Evolutionary conservation across 2,888 invertebrate genomes (phyloP).

Genomic region (Rosalia funebris): DNA sequence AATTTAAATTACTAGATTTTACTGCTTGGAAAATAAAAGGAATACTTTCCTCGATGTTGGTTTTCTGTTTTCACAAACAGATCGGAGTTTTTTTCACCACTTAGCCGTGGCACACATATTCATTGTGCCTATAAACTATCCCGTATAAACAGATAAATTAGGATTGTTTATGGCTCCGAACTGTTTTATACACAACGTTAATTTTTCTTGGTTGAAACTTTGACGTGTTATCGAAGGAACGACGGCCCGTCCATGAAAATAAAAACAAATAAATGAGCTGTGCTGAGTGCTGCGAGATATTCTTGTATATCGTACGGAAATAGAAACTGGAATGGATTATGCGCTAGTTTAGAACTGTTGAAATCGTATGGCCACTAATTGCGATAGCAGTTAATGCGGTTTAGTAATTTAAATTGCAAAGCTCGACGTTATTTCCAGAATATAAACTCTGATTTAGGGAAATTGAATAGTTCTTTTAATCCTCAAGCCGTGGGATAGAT

Average conservation of each 20-base stretch:
- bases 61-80: background rate
- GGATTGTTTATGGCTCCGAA: background rate
- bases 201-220: conserved; percentile 8
- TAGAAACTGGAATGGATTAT: conserved; percentile 7
- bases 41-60: no score
- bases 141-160: background rate
- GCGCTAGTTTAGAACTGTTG: conserved; percentile 1
- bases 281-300: conserved; percentile 2
- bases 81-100: background rate
- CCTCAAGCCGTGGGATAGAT: no score
- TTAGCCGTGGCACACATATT: background rate
- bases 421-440: conserved; percentile 30
- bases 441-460: conserved; percentile 33
- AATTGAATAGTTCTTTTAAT: conserved; percentile 40
- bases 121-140: background rate
- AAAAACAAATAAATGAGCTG: background rate
- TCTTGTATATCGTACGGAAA: conserved; percentile 1
- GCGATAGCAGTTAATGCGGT: conserved; percentile 36
- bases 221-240: background rate
- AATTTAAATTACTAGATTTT: no score
- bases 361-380: conserved; percentile 31
- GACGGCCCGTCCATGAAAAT: background rate
- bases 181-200: background rate
- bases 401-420: conserved; percentile 39
- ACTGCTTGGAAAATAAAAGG: no score